Conservation (phyloP, 30 jellyfish, hydroid and myxozoan genomes). For the Sanderia malayensis region DNA sequence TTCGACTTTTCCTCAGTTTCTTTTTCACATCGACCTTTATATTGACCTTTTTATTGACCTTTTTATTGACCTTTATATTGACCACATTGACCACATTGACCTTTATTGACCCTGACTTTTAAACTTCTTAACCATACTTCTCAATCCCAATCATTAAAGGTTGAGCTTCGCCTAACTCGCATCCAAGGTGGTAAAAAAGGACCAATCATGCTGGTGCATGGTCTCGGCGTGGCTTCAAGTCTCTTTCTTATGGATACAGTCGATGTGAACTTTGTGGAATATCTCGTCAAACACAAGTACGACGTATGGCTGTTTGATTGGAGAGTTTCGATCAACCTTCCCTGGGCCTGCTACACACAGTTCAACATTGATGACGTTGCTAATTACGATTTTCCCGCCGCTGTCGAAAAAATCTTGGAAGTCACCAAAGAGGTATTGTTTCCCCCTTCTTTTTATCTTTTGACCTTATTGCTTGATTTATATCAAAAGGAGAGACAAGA, state of each 20-base stretch:
- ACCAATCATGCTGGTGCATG: slow-evolving; percentile 55
- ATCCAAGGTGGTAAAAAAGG: slow-evolving; percentile 62
- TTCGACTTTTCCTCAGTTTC: no score
- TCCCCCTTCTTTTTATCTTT: not conserved
- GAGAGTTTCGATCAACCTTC: slow-evolving; percentile 35
- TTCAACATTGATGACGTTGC: slow-evolving; percentile 45
- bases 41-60: no score
- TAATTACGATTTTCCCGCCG: slow-evolving; percentile 42
- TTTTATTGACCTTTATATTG: no score
- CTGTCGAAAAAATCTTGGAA: slow-evolving; percentile 39
- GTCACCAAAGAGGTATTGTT: slow-evolving; percentile 33
- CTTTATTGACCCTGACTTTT: not conserved
- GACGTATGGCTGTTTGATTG: slow-evolving; percentile 64
- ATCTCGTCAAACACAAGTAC: slow-evolving; percentile 20
- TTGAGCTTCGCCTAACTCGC: slow-evolving; percentile 60
- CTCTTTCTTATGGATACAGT: slow-evolving; percentile 47
- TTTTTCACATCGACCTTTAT: no score
- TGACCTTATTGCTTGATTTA: not conserved
- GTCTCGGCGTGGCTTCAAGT: slow-evolving; percentile 51
- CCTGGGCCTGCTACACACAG: slow-evolving; percentile 40
- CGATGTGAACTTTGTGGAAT: slow-evolving; percentile 54
- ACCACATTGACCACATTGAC: no score
- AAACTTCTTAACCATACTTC: no score
- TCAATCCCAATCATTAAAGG: no score
- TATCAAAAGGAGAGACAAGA: not conserved